phyloP scores from a whole-genome alignment of 2,113 vertebrate genomes.

The Thinocorus orbignyianus region DNA sequence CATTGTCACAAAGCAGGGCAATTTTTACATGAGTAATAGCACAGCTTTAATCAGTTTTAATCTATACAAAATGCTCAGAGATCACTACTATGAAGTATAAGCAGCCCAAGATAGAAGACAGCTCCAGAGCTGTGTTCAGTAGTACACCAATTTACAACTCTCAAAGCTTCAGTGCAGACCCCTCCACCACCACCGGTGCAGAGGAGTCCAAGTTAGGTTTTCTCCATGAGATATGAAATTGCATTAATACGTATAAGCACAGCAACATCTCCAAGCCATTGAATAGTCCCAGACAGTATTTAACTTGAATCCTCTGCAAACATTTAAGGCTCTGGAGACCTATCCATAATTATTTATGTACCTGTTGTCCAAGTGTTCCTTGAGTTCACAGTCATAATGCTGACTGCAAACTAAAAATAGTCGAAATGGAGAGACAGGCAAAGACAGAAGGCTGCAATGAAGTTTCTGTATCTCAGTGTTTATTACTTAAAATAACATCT shows the following conservation, averaged over 20 bases:
- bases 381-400: conserved; percentile 16
- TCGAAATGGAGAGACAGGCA: background rate
- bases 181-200: background rate
- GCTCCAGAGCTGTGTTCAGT: background rate
- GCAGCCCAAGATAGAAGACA: background rate
- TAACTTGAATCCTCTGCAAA: conserved; percentile 8
- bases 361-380: conserved; percentile 39
- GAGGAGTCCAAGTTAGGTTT: background rate
- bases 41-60: background rate
- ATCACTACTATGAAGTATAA: background rate
- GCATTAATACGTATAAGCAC: background rate
- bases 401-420: conserved; percentile 56
- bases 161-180: background rate
- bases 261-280: background rate
- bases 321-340: conserved; percentile 29
- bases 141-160: background rate
- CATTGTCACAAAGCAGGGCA: background rate
- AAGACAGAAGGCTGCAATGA: conserved; percentile 46
- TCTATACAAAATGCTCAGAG: background rate
- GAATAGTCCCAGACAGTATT: background rate
- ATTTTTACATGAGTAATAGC: background rate
- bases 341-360: conserved; percentile 51
- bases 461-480: conserved; percentile 46
- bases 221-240: background rate
- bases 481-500: conserved; percentile 63